These are phyloP conservation scores for Malacoraja senta DNA, from an alignment of 2,797 vertebrate species.

Conservation along the genomic window DNA sequence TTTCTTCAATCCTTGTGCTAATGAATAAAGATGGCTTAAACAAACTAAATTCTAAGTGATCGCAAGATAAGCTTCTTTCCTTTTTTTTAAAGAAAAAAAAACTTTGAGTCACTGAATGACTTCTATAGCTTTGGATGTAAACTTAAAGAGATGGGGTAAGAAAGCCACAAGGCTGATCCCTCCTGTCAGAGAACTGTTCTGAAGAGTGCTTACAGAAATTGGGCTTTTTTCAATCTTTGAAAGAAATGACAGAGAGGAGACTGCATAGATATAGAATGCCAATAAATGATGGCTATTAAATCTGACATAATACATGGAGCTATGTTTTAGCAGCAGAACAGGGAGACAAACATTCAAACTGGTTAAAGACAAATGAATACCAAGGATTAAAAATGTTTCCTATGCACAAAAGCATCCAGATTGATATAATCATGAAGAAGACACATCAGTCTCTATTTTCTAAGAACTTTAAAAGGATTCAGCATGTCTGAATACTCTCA, in stretches of 20 bases:
- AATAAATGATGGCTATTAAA: neutral
- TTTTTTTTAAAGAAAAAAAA: neutral
- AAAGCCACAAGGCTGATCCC: conserved; percentile 19
- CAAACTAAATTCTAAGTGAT: neutral
- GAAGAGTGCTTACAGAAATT: neutral
- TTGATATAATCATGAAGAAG: no score
- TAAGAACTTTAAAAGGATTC: no score
- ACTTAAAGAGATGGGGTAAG: neutral
- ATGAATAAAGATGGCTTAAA: conserved; percentile 34
- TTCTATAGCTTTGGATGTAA: neutral
- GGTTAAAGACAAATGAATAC: neutral
- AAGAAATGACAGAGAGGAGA: neutral
- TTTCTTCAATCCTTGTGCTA: conserved; percentile 8
- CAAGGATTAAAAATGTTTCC: neutral
- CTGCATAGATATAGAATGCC: neutral
- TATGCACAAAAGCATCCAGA: neutral
- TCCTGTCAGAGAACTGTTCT: neutral
- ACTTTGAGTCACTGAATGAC: conserved; percentile 18
- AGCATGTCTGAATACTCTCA: no score
- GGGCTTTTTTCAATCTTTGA: neutral
- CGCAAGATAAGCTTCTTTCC: conserved; percentile 24
- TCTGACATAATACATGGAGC: neutral
- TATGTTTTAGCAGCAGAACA: neutral
- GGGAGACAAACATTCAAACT: neutral
- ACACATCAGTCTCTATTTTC: no score